Evolutionary conservation across 53 echinoderm and acorn worm genomes (phyloP), one percentile per base, ranked within the genome.

Genomic region (Luidia sarsii): DNA sequence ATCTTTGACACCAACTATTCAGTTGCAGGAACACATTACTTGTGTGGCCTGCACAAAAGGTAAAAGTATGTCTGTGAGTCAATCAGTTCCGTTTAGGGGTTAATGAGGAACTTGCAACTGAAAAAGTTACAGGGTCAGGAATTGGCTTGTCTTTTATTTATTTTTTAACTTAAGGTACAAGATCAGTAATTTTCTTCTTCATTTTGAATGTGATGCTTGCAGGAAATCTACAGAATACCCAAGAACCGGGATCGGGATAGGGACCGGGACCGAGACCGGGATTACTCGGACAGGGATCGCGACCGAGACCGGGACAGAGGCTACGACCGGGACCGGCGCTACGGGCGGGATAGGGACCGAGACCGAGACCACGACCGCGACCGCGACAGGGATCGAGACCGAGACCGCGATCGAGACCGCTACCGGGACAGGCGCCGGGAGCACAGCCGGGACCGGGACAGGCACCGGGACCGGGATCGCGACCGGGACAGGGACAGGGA

Each of bases 191-290:
- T n/a, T n/a, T n/a, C n/a, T n/a, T n/a, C n/a, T n/a, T n/a, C n/a
- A n/a, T n/a, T n/a, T n/a, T n/a, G n/a, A n/a, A n/a, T n/a, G n/a
- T n/a, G n/a, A n/a, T n/a, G n/a, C n/a, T n/a, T 48, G 3, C 83
- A 95, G 96, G 93, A 95, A 85, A 93, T 95, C 5, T 95, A 92
- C 82, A 82, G 90, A 25, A 95, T 95, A 74, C 96, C 96, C 77
- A 95, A 95, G 83, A 90, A 93, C 39, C 82, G 96, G 64, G 87
- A 90, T 70, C 57, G 93, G 46, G 83, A 92, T 38, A 66, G 90
- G 33, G 87, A 90, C 68, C 57, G 93, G 46, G 83, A 92, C 37
- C 72, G 90, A 33, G 85, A 93, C 8, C 70, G 86, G 5, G 79
- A 83, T 36, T 68, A 89, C 50, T 55, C 83, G 1, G 64, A 79